Evolutionary conservation across 2,113 vertebrate species (phyloP).

Genomic region (Notarius lentiginosus): DNA sequence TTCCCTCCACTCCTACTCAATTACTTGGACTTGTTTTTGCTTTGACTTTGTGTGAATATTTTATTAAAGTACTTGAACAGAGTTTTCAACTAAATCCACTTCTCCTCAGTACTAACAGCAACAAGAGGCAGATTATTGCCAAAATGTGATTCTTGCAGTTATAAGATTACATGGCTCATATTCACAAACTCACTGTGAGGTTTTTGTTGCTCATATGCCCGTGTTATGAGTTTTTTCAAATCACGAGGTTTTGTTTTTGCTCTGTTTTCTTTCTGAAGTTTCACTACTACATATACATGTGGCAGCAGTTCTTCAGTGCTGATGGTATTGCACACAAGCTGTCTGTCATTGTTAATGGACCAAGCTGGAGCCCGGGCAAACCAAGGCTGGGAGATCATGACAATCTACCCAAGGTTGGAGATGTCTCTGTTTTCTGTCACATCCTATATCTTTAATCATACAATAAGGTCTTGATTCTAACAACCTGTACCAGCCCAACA

Average conservation of each 20-base stretch:
- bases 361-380: slow-evolving; percentile 89
- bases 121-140: not conserved
- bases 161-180: not conserved
- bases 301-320: slow-evolving; percentile 75
- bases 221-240: not conserved
- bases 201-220: not conserved
- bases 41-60: not conserved
- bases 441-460: not conserved
- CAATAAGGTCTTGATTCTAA: not conserved
- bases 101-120: not conserved
- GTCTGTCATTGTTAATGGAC: slow-evolving; percentile 85
- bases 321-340: slow-evolving; percentile 80
- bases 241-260: not conserved
- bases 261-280: slow-evolving; percentile 68
- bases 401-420: slow-evolving; percentile 78
- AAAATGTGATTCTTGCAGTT: not conserved
- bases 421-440: not conserved
- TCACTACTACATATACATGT: slow-evolving; percentile 79
- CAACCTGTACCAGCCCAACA: not conserved
- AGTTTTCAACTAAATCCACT: not conserved
- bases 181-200: not conserved
- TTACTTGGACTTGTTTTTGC: not conserved
- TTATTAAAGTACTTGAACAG: not conserved
- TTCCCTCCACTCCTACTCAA: not conserved
- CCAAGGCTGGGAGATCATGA: slow-evolving; percentile 80